Conservation (phyloP, 2,113 vertebrate genomes). For the Labrus mixtus region DNA sequence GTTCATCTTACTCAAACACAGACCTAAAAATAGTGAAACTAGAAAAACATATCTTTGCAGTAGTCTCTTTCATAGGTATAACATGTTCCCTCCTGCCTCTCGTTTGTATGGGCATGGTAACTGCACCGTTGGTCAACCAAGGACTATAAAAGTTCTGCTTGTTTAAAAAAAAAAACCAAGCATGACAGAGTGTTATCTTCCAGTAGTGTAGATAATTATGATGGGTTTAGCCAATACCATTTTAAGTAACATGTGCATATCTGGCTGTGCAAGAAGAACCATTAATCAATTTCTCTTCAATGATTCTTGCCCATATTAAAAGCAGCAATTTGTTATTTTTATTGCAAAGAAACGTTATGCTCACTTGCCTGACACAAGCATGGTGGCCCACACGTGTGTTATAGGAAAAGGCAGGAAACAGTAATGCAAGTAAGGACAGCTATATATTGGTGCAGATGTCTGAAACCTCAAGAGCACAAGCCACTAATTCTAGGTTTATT, state of each 20-base stretch:
- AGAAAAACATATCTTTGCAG: no score
- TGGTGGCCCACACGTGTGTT: background rate
- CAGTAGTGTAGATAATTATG: background rate
- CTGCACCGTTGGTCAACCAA: no score
- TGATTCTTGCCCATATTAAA: slow-evolving; percentile 20
- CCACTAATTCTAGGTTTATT: slow-evolving; percentile 32
- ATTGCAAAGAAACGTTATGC: slow-evolving; percentile 16
- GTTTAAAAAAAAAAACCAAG: no score
- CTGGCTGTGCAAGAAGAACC: background rate
- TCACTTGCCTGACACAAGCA: slow-evolving; percentile 5
- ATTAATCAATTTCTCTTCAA: background rate
- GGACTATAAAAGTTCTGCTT: no score
- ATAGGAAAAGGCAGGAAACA: slow-evolving; percentile 11
- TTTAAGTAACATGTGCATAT: background rate
- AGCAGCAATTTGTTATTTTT: slow-evolving; percentile 13
- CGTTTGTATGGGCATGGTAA: no score
- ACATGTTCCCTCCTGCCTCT: no score
- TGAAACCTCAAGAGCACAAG: slow-evolving; percentile 1
- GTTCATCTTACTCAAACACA: no score
- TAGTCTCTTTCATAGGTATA: no score
- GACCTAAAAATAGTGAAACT: no score
- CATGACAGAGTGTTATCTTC: background rate
- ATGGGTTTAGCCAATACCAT: background rate
- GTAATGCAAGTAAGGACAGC: slow-evolving; percentile 14
- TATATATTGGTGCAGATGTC: slow-evolving; percentile 18